These are phyloP conservation scores for Entomyzon cyanotis DNA, from an alignment of 2,113 vertebrate genomes.

Conservation along the genomic window DNA sequence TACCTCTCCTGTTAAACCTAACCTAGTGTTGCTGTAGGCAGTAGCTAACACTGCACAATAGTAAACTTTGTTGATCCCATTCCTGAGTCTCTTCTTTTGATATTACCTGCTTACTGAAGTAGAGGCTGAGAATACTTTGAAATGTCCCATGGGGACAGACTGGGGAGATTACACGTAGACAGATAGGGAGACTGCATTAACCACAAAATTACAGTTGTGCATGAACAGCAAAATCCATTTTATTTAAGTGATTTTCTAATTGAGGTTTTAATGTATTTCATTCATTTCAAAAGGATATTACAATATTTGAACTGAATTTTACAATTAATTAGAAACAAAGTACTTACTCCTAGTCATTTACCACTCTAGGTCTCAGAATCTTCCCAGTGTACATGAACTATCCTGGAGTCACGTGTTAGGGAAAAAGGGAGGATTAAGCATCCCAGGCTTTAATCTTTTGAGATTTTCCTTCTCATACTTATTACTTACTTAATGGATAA, in stretches of 20 bases:
- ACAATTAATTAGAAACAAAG: neutral
- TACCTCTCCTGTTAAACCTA: neutral
- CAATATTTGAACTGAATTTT: neutral
- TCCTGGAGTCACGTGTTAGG: neutral
- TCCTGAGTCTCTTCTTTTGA: neutral
- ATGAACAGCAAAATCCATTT: neutral
- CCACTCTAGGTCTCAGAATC: neutral
- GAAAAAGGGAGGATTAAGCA: neutral
- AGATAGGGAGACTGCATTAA: neutral
- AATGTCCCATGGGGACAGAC: neutral
- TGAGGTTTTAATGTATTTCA: neutral
- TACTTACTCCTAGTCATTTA: neutral
- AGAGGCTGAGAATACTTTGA: neutral
- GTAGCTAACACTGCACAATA: neutral
- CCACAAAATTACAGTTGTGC: neutral
- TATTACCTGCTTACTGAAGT: neutral
- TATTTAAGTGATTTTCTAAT: neutral
- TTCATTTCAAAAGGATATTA: neutral
- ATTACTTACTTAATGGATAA: neutral
- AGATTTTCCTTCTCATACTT: neutral
- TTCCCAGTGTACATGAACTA: neutral
- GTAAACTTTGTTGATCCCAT: neutral
- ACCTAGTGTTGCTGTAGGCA: neutral
- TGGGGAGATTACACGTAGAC: neutral
- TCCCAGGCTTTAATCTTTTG: neutral